A percentile compares a stretch with the other conserved stretches of the same genome.
phyloP scores from a whole-genome alignment of 2,888 invertebrate species.

The Galeruca laticollis region DNA sequence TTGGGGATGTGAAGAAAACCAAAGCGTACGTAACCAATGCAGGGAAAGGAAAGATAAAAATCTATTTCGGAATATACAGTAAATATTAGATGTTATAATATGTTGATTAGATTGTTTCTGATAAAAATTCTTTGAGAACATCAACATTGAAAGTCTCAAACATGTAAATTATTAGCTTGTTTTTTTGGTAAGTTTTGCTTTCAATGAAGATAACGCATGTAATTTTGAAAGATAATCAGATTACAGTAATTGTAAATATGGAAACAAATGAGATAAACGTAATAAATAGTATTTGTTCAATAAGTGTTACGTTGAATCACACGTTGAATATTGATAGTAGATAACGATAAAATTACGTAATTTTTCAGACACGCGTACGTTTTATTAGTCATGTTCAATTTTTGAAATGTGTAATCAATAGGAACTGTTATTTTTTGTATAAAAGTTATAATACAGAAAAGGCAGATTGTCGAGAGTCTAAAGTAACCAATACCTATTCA shows the following conservation, averaged over 20 bases:
- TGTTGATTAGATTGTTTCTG: not conserved
- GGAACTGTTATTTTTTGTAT: not conserved
- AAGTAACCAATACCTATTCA: no score
- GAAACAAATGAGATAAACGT: not conserved
- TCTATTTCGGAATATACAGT: not conserved
- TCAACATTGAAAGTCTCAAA: not conserved
- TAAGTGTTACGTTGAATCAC: conserved; percentile 1
- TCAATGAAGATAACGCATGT: no score
- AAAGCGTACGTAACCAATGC: no score
- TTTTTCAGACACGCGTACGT: not conserved
- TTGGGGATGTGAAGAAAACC: no score
- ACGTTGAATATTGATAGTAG: not conserved
- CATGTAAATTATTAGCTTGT: no score
- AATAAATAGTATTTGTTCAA: not conserved
- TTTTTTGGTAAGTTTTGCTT: no score
- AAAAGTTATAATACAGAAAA: no score
- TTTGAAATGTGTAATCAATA: not conserved
- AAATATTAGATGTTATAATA: not conserved
- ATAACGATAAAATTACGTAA: not conserved
- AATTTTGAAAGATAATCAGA: no score
- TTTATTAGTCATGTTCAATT: not conserved
- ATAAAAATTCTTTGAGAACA: no score
- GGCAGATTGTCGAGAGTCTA: no score
- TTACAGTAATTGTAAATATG: not conserved
- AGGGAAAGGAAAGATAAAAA: no score